Evolutionary conservation across 2,888 invertebrate genomes (phyloP), one percentile per base, ranked within the genome.

Genomic region (Eristalis intricaria): DNA sequence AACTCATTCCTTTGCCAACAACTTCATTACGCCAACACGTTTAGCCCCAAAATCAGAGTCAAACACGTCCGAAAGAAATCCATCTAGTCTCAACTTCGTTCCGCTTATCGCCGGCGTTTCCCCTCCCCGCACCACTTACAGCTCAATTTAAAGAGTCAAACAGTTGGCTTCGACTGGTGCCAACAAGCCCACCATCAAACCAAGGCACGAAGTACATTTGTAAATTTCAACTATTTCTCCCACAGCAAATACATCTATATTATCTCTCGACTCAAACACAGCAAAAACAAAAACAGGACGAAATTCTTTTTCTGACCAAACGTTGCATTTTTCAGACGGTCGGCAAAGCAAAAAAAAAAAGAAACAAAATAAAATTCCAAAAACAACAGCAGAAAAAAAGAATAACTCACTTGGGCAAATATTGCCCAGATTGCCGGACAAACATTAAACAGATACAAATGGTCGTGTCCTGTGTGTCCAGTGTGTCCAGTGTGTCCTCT

Each of bases 391-490:
- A 35, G 68, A 77, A 73, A 58, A 76, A 61, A 35, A 65, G 65
- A 76, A 85, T 77, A 85, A 83, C 79, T 80, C 87, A 84, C 68
- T 87, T 84, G 79, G 76, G 83, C 79, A 87, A 87, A 87, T 80
- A 87, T 87, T 87, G 84, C 71, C 79, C 87, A 84, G 87, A 87
- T 87, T 84, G 87, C 87, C 87, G 84, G 84, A 84, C 87, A 87
- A 84, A 87, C 84, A 87, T 84, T 87, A 84, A 76, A 87, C 79
- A 87, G 84, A 87, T 87, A 87, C 84, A 79, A 87, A 83, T 87
- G 73, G 83, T 40, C 60, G 64, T 78, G 70, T 76, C 75, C 60
- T 80, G 78, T 29, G 22, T 64, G n/a, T 23, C 29, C 26, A 7
- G 15, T 68, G 15, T 68, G 50, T n/a, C 50, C 13, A 26, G 26